Base-by-base conservation (phyloP, 2,888 invertebrate species). In the Pollenia amentaria region DNA sequence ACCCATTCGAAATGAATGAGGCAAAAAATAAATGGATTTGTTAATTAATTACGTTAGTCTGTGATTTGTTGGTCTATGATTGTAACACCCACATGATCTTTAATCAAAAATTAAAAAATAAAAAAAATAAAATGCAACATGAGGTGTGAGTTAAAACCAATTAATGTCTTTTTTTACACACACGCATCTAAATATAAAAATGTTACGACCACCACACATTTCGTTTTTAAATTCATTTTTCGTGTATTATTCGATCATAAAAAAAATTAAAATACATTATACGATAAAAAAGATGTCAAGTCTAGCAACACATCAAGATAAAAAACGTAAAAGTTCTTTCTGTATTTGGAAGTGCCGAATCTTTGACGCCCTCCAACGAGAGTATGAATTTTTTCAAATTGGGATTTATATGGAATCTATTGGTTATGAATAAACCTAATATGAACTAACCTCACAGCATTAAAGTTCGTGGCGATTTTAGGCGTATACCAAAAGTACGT, bases 1-100 rank as follows among this genome's bases (percentile, higher is more conserved):
- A 80, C 79, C 72, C 79, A 46, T 67, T 53, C 12, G 11, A n/a
- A 60, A 16, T n/a, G 57, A 55, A 77, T 14, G 42, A 9, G 14
- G 7, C 8, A 44, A 18, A 14, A 18, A 62, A 16, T 38, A 21
- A 48, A 46, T 57, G 38, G 48, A 51, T 46, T 75, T 60, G 53
- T 40, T 75, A 62, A 79, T 67, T 55, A 16, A 57, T 75, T 69
- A 57, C 72, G 62, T 16, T 48, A 62, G 60, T 29, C 29, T 10
- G 21, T 51, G 51, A 11, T 16, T 7, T 65, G 18, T 78, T 67
- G 38, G 11, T 29, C 29, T 29, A 29, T 29, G 29, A 29, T 29
- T 29, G 29, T 29, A 29, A 72, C 29, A 60, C 78, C 57, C 77
- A 65, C 40, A 29, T 4, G 46, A 67, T 18, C 42, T 67, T 57